Evolutionary conservation across 92 coral and sea anemone species (phyloP), one percentile per base, ranked within the genome.

Genomic region (Phenganax marumi): DNA sequence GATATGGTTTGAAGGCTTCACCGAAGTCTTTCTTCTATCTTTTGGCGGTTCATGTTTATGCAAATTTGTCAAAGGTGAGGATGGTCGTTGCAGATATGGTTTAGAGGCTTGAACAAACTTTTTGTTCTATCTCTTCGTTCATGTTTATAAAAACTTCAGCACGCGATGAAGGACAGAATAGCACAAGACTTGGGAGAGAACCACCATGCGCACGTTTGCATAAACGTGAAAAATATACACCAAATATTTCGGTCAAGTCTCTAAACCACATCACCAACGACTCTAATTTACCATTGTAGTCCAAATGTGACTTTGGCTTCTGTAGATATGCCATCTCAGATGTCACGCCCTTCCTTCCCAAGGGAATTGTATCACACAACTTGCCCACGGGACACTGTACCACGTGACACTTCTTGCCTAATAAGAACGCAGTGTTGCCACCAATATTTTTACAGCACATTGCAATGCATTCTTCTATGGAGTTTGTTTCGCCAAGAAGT

Each of bases 381-480:
- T 91, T 90, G 62, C 88, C 88, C 84, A 60, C 81, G 82, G 90
- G 93, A 76, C 99, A 96, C 52, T 90, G 82, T 0, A 96, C 97
- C 1, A 97, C 91, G 68, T 96, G 92, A 69, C 99, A 96, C 0
- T 93, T 92, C 75, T 96, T 91, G 14, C 93, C 97, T 66, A 96
- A 88, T 95, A 96, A 89, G 83, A 96, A 96, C 0, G 97, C 99
- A 43, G 93, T 87, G 56, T 96, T 85, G 23, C 99, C 93, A 22
- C 84, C 86, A 11, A 85, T 85, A 66, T 92, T 92, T 58, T 89
- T 84, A 74, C 90, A 87, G 7, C 97, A 91, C 80, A 96, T 71
- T 16, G 81, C 87, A 52, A 91, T 90, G 57, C 99, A 96, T 17
- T 84, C 88, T 19, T 89, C 93, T 91, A 96, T 92, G 64, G 81